Evolutionary conservation across 2,888 invertebrate species (phyloP).

Genomic region (Yponomeuta sedellus): DNA sequence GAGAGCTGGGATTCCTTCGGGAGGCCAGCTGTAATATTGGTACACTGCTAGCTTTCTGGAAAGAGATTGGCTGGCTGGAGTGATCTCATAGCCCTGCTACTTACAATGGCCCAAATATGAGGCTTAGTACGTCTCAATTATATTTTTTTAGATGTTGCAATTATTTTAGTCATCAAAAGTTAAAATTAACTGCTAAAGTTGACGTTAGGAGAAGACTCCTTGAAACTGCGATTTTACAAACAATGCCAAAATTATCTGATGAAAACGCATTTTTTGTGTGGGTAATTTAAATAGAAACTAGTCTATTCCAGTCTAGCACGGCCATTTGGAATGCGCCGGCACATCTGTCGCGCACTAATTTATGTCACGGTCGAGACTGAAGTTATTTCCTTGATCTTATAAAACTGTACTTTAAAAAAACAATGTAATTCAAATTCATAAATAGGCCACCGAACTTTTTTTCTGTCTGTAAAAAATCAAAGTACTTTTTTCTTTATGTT

Average conservation of each 20-base stretch:
- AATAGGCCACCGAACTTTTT: conserved; percentile 11
- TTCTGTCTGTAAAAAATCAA: not conserved
- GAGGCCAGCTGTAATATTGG: too few relatives aligned
- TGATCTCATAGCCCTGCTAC: too few relatives aligned
- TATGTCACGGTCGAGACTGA: conserved; percentile 29
- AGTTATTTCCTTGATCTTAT: conserved; percentile 10
- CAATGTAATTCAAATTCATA: conserved; percentile 2
- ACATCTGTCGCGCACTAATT: conserved; percentile 64
- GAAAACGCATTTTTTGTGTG: conserved; percentile 23
- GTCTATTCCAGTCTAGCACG: conserved; percentile 44
- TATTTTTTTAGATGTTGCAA: too few relatives aligned
- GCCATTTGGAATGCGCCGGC: conserved; percentile 47
- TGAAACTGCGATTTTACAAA: not conserved
- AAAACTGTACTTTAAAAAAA: conserved; percentile 7
- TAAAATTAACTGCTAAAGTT: not conserved
- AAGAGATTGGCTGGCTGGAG: too few relatives aligned
- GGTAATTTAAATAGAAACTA: conserved; percentile 31
- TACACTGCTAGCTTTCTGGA: too few relatives aligned
- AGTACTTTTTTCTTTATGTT: not conserved
- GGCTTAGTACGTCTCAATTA: too few relatives aligned
- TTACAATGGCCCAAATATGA: too few relatives aligned
- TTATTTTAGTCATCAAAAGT: too few relatives aligned
- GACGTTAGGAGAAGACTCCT: not conserved
- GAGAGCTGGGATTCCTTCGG: too few relatives aligned
- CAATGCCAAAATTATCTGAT: not conserved